Conservation (phyloP, 2,888 invertebrate genomes). For the Dynastes maya region DNA sequence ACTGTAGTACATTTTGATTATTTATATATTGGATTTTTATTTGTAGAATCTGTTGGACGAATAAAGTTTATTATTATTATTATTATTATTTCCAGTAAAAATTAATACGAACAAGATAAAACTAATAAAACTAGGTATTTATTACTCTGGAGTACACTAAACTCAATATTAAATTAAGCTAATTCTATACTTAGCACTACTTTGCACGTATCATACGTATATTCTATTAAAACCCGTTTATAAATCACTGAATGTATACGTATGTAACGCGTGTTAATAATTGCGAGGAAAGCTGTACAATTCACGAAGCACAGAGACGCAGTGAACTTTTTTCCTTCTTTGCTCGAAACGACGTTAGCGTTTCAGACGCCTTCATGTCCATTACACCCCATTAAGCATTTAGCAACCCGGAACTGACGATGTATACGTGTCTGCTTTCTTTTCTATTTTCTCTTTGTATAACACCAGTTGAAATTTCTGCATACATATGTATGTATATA, state of each 20-base stretch:
- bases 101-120: too few relatives aligned
- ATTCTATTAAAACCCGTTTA: conserved; percentile 22
- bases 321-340: conserved; percentile 41
- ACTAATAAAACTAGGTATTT: too few relatives aligned
- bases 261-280: conserved; percentile 20
- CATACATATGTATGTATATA: background rate
- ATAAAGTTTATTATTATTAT: too few relatives aligned
- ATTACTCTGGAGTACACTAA: too few relatives aligned
- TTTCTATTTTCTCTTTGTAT: conserved; percentile 61
- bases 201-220: background rate
- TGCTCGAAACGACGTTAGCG: conserved; percentile 50
- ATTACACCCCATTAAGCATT: conserved; percentile 67
- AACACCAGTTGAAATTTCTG: conserved; percentile 20
- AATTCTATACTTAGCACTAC: too few relatives aligned
- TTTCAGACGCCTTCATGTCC: conserved; percentile 66
- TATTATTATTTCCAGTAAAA: too few relatives aligned
- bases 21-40: too few relatives aligned
- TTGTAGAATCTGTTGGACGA: too few relatives aligned
- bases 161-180: too few relatives aligned
- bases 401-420: conserved; percentile 67
- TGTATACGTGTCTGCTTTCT: conserved; percentile 64
- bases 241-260: background rate
- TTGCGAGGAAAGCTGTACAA: conserved; percentile 22
- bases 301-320: conserved; percentile 26
- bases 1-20: too few relatives aligned